Conservation (phyloP, 2,797 vertebrate genomes). For the Muscicapa comitata region DNA sequence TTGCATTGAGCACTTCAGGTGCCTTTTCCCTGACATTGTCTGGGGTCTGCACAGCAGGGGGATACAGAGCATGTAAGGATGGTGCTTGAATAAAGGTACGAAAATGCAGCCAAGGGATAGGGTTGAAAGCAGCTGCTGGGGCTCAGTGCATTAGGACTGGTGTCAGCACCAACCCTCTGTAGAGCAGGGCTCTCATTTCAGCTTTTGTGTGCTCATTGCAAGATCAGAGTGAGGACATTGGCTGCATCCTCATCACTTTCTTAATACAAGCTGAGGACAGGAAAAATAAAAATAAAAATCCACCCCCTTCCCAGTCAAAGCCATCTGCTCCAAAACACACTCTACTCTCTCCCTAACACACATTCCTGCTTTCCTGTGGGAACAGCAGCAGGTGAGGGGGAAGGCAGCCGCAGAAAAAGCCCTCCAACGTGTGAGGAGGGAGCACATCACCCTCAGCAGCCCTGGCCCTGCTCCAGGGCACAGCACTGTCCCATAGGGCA, state of each 20-base stretch:
- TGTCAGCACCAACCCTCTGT: not conserved
- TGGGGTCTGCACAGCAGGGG: not conserved
- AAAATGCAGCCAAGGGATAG: not conserved
- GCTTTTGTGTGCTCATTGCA: not conserved
- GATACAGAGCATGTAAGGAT: not conserved
- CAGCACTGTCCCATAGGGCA: accelerated
- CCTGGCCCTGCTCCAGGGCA: not conserved
- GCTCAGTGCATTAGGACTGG: not conserved
- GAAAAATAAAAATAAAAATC: not conserved
- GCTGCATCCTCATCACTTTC: not conserved
- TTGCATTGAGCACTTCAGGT: not conserved
- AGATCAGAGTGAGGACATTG: not conserved
- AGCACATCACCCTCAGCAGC: not conserved
- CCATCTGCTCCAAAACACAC: constrained; percentile 11
- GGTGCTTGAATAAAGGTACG: not conserved
- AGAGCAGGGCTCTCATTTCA: not conserved
- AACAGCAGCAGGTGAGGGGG: constrained; percentile 41
- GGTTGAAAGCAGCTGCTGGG: not conserved
- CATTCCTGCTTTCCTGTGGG: not conserved
- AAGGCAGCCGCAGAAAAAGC: not conserved
- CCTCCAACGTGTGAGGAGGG: not conserved
- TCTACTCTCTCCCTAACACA: not conserved
- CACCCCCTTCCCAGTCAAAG: not conserved
- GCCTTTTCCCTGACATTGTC: not conserved
- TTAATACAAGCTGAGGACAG: not conserved